Evolutionary conservation across 2,888 invertebrate genomes (phyloP).

Genomic region (Pristionchus fissidentatus): DNA sequence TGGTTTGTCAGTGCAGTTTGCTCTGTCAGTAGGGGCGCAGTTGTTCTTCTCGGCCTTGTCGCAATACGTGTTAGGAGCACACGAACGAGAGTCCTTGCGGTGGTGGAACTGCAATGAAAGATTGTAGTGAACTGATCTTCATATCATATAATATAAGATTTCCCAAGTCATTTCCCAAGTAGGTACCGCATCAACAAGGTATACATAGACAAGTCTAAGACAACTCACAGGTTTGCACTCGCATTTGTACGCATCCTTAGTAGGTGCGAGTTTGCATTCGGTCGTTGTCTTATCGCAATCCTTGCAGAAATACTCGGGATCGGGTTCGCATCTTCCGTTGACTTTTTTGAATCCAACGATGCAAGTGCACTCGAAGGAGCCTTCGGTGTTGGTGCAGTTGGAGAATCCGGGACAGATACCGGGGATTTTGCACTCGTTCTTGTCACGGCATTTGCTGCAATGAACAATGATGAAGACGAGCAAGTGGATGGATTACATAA

Average conservation of each 20-base stretch:
- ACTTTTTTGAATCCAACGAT: constrained; percentile 39
- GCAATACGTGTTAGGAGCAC: constrained; percentile 40
- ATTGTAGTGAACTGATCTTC: neutral
- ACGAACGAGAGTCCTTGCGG: neutral
- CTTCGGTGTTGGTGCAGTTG: constrained; percentile 42
- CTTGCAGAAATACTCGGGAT: constrained; percentile 43
- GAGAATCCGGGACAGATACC: constrained; percentile 11
- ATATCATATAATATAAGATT: no score
- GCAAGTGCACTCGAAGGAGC: constrained; percentile 34
- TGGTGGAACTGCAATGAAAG: constrained; percentile 34
- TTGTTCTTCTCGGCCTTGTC: constrained; percentile 45
- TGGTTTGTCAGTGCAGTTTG: constrained; percentile 13
- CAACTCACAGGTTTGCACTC: constrained; percentile 42
- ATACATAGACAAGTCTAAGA: no score
- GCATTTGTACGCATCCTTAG: constrained; percentile 41
- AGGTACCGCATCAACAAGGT: neutral
- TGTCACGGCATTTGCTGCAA: constrained; percentile 45
- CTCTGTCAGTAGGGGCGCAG: constrained; percentile 14
- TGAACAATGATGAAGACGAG: neutral
- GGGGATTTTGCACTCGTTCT: constrained; percentile 38
- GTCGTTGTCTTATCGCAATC: constrained; percentile 43
- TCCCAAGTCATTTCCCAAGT: no score
- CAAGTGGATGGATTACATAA: neutral
- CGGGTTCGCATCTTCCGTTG: neutral
- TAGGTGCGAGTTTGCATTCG: constrained; percentile 15